Percentiles rank a stretch among this genome's conserved stretches.
Conservation (phyloP, 2,888 invertebrate species). For the Meghimatium bilineatum region DNA sequence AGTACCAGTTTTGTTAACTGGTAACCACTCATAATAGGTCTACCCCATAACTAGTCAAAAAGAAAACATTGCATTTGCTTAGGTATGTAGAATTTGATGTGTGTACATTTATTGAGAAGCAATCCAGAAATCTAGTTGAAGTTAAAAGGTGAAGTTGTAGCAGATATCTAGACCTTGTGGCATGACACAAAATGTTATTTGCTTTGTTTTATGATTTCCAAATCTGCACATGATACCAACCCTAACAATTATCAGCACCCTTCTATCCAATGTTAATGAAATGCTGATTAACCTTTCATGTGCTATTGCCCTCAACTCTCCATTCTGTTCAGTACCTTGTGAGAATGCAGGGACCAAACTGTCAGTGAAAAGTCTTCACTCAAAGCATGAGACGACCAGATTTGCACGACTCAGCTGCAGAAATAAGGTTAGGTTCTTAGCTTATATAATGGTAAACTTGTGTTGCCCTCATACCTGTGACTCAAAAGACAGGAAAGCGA, state of each 20-base stretch:
- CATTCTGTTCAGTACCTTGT: constrained; percentile 39
- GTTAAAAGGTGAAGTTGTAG: too few relatives aligned
- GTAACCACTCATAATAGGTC: too few relatives aligned
- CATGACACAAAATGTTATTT: background rate
- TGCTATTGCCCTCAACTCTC: constrained; percentile 18
- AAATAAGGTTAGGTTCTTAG: constrained; percentile 39
- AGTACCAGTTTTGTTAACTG: too few relatives aligned
- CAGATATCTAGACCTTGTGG: too few relatives aligned
- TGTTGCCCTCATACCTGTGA: background rate
- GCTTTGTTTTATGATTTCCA: background rate
- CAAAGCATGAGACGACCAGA: constrained; percentile 43
- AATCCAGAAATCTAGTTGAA: too few relatives aligned
- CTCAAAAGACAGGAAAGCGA: background rate
- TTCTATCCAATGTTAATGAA: background rate
- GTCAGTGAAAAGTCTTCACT: constrained; percentile 48
- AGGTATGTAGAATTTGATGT: too few relatives aligned
- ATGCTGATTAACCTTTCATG: constrained; percentile 23
- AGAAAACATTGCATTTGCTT: too few relatives aligned
- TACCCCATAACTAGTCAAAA: too few relatives aligned
- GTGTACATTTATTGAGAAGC: too few relatives aligned
- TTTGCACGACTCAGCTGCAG: constrained; percentile 42
- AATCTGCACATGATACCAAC: background rate
- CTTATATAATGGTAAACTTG: background rate
- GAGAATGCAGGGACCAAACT: constrained; percentile 43
- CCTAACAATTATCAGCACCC: background rate